Conservation (phyloP, 2,113 vertebrate genomes). For the Antigone vipio region DNA sequence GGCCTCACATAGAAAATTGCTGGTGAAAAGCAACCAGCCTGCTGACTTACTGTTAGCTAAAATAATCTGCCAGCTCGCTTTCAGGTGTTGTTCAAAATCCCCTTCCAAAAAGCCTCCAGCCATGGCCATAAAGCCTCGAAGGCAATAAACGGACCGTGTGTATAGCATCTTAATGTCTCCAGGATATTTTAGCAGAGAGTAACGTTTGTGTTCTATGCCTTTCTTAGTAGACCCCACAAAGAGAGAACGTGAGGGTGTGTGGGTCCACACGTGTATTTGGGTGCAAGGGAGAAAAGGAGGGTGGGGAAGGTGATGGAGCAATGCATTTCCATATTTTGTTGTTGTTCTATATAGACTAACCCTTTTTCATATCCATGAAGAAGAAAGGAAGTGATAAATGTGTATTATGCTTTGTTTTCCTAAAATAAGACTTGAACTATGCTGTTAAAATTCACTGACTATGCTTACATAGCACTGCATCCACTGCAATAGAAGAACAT, state of each 20-base stretch:
- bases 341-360: background rate
- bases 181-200: background rate
- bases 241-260: background rate
- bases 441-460: background rate
- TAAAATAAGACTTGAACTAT: background rate
- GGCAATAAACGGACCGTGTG: background rate
- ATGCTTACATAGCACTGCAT: background rate
- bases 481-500: background rate
- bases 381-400: background rate
- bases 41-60: background rate
- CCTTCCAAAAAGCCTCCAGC: conserved; percentile 21
- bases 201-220: background rate
- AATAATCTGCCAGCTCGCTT: conserved; percentile 1
- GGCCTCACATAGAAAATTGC: background rate
- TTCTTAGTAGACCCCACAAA: background rate
- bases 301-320: background rate
- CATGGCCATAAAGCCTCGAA: background rate
- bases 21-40: background rate
- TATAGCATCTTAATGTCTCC: background rate
- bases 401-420: background rate
- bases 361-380: background rate
- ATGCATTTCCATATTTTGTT: background rate
- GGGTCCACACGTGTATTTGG: background rate
- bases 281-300: background rate
- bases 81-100: conserved; percentile 20